Conservation (phyloP, 2,888 invertebrate species). For the Lymantria dispar region DNA sequence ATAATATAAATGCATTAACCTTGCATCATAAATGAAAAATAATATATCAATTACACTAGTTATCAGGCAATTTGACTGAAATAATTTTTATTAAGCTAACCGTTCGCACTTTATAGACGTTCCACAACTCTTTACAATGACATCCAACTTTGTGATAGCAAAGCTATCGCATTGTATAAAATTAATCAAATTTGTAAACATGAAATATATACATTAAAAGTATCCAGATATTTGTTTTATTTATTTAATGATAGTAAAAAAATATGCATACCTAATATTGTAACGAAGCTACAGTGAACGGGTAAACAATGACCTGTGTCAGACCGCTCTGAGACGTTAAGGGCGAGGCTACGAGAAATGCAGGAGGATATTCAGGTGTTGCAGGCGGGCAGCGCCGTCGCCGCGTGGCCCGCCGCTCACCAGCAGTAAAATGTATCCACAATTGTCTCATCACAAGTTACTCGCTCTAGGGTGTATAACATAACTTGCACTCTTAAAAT, state of each 20-base stretch:
- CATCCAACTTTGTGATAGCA: constrained; percentile 70
- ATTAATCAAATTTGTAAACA: constrained; percentile 78
- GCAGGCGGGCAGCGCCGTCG: constrained; percentile 42
- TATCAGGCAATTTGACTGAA: constrained; percentile 62
- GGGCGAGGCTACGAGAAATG: constrained; percentile 70
- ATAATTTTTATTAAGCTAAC: constrained; percentile 43
- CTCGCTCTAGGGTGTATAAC: constrained; percentile 75
- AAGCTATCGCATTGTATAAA: constrained; percentile 77
- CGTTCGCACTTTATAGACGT: constrained; percentile 51
- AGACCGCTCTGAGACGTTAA: constrained; percentile 57
- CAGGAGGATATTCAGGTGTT: constrained; percentile 35
- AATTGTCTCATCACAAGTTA: constrained; percentile 81
- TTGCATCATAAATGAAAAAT: constrained; percentile 53
- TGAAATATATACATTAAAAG: constrained; percentile 79
- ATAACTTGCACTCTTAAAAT: constrained; percentile 81
- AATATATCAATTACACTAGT: constrained; percentile 64
- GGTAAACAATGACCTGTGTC: constrained; percentile 67
- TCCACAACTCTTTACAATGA: constrained; percentile 56
- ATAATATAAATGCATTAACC: constrained; percentile 58
- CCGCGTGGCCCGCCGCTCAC: constrained; percentile 40
- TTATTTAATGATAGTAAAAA: constrained; percentile 78
- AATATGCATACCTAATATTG: constrained; percentile 82
- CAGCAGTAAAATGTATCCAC: constrained; percentile 71
- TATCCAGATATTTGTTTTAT: constrained; percentile 67
- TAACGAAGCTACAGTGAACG: constrained; percentile 79